A percentile compares a stretch with the other conserved stretches of the same genome.
Conservation (phyloP, 2,113 vertebrate species). For the Anarrhichthys ocellatus region DNA sequence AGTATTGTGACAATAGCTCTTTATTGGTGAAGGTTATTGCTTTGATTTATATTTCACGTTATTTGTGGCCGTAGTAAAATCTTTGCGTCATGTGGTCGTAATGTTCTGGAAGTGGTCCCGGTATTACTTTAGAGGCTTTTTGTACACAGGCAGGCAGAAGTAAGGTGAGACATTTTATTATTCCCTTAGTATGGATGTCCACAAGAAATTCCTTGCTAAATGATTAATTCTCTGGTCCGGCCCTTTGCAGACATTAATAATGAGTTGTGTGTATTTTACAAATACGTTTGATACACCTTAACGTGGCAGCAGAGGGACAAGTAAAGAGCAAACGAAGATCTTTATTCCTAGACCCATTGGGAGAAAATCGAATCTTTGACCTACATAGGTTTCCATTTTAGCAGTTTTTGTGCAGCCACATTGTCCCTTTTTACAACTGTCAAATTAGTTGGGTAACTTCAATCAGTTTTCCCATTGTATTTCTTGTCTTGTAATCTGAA, state of each 20-base stretch:
- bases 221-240: conserved; percentile 38
- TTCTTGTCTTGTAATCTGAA: conserved; percentile 72
- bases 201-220: conserved; percentile 55
- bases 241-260: conserved; percentile 63
- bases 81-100: conserved; percentile 58
- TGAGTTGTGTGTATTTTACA: conserved; percentile 55
- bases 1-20: background rate
- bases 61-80: conserved; percentile 58
- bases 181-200: conserved; percentile 64
- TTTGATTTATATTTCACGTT: conserved; percentile 60
- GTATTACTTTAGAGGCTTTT: conserved; percentile 61
- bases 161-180: conserved; percentile 68
- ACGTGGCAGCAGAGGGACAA: conserved; percentile 25
- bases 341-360: conserved; percentile 4
- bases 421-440: conserved; percentile 64
- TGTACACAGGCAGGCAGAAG: conserved; percentile 37
- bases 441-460: conserved; percentile 70
- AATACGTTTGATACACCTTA: conserved; percentile 37
- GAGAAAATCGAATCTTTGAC: conserved; percentile 43
- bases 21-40: conserved; percentile 50
- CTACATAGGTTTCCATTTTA: conserved; percentile 52
- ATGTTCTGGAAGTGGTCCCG: conserved; percentile 62
- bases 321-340: conserved; percentile 16
- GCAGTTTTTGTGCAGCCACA: conserved; percentile 34
- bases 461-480: conserved; percentile 64